Percentiles rank a stretch among this genome's conserved stretches.
Conservation (phyloP, 2,113 vertebrate species). For the Rhinolophus sinicus region DNA sequence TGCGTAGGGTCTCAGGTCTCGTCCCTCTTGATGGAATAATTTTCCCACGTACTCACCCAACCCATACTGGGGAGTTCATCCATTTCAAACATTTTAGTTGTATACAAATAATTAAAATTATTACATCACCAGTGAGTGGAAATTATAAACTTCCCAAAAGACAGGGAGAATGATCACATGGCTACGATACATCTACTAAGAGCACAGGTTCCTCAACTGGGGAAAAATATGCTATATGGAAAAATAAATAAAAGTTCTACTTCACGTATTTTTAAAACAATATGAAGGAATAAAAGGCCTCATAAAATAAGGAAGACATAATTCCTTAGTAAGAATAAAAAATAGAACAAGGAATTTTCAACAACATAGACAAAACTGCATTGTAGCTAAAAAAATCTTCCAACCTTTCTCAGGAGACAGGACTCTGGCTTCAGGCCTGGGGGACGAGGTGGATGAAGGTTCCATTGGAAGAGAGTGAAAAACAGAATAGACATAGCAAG, state of each 20-base stretch:
- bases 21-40: background rate
- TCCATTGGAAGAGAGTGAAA: background rate
- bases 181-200: background rate
- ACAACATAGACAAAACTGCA: background rate
- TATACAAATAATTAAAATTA: constrained; percentile 11
- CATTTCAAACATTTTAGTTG: constrained; percentile 23
- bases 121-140: background rate
- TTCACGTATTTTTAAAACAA: background rate
- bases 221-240: background rate
- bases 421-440: background rate
- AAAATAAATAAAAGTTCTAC: background rate
- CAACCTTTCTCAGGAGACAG: background rate
- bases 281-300: background rate
- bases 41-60: background rate
- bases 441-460: background rate
- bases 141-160: constrained; percentile 19
- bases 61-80: background rate
- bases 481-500: background rate
- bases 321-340: constrained; percentile 33
- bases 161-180: background rate
- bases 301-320: background rate
- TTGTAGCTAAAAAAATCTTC: background rate
- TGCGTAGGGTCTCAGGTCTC: background rate
- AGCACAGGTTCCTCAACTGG: background rate
- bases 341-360: background rate